phyloP scores from a whole-genome alignment of 2,888 invertebrate species.

The Helleia helle region DNA sequence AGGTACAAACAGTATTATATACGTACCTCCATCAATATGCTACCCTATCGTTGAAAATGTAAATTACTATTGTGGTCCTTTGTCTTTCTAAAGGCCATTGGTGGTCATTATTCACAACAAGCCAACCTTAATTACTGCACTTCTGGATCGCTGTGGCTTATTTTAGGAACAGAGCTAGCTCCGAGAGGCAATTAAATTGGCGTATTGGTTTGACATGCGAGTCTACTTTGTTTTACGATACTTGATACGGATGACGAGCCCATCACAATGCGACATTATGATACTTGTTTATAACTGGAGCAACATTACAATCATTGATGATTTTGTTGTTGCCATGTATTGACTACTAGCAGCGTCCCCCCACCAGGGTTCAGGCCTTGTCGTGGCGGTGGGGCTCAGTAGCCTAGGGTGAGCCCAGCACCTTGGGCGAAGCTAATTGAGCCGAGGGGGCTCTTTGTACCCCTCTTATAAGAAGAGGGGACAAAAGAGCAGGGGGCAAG shows the following conservation, averaged over 20 bases:
- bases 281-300: conserved; percentile 6
- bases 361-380: too few relatives aligned
- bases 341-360: too few relatives aligned
- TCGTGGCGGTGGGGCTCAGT: too few relatives aligned
- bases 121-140: conserved; percentile 31
- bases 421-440: too few relatives aligned
- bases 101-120: conserved; percentile 39
- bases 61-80: conserved; percentile 18
- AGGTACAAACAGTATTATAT: neutral
- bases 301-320: too few relatives aligned
- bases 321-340: too few relatives aligned
- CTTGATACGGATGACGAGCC: conserved; percentile 10
- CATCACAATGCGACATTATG: neutral
- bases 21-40: neutral
- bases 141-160: conserved; percentile 36
- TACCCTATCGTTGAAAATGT: conserved; percentile 12
- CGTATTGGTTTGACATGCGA: conserved; percentile 43
- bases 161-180: conserved; percentile 26
- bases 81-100: conserved; percentile 14
- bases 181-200: conserved; percentile 52
- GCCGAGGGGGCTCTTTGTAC: too few relatives aligned
- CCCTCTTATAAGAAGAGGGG: too few relatives aligned
- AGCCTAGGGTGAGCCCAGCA: too few relatives aligned
- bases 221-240: conserved; percentile 5
- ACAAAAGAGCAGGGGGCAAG: too few relatives aligned